Percentiles rank a stretch among this genome's conserved stretches.
These are phyloP conservation scores for Ailuropoda melanoleuca DNA, from an alignment of 2,113 vertebrate genomes.

Conservation along the genomic window DNA sequence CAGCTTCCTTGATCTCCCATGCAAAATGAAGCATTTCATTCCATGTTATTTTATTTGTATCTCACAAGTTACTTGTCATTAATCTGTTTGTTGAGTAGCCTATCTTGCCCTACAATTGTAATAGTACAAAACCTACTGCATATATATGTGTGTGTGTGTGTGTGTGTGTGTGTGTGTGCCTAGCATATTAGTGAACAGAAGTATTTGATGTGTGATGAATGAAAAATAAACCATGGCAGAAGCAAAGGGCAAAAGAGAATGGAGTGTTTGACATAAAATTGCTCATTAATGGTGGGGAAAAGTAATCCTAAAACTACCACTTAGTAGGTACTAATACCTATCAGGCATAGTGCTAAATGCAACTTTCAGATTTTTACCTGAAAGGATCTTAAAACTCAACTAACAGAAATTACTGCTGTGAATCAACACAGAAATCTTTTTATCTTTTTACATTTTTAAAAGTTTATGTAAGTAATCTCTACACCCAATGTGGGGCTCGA, in stretches of 20 bases:
- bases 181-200: neutral
- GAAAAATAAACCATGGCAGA: neutral
- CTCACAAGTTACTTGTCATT: neutral
- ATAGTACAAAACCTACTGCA: neutral
- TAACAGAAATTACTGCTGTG: neutral
- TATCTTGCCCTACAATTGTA: neutral
- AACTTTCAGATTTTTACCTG: neutral
- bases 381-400: constrained; percentile 28
- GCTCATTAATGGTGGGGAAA: neutral
- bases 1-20: neutral
- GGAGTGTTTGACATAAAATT: neutral
- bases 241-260: constrained; percentile 12
- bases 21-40: neutral
- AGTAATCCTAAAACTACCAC: neutral
- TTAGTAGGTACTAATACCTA: neutral
- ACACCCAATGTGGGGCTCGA: neutral
- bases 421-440: neutral
- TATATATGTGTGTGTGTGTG: neutral
- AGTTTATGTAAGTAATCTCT: neutral
- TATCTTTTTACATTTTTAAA: neutral
- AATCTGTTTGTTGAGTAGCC: neutral
- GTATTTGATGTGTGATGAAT: neutral
- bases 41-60: neutral
- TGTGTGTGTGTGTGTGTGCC: neutral
- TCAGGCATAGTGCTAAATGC: neutral